Conservation (phyloP, 2,888 invertebrate genomes). For the Drosophila kanekoi region DNA sequence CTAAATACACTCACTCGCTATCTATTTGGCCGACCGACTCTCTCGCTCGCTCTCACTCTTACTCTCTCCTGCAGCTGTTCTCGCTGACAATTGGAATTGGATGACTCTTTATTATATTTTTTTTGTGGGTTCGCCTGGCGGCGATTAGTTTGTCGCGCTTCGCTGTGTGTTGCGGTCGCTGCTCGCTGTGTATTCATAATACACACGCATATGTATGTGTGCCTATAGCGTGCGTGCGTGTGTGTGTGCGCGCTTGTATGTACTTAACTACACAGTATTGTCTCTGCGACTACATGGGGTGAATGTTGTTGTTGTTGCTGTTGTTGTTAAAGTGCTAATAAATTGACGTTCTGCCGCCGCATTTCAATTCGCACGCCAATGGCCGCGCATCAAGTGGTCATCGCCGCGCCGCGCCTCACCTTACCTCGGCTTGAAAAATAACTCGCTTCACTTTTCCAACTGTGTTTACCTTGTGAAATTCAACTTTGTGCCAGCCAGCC, state of each 20-base stretch:
- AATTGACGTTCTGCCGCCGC: slow-evolving; percentile 68
- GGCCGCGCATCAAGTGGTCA: slow-evolving; percentile 49
- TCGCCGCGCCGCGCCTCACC: slow-evolving; percentile 3
- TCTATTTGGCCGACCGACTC: slow-evolving; percentile 1
- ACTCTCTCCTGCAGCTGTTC: slow-evolving; percentile 11
- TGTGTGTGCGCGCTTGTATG: slow-evolving; percentile 18
- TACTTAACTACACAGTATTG: slow-evolving; percentile 33
- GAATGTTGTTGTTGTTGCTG: slow-evolving; percentile 60
- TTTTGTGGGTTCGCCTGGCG: slow-evolving; percentile 29
- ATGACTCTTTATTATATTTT: slow-evolving; percentile 37
- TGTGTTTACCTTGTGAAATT: slow-evolving; percentile 60
- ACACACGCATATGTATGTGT: slow-evolving; percentile 17
- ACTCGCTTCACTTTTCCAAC: not conserved
- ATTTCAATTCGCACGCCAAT: slow-evolving; percentile 65
- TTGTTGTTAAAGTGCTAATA: slow-evolving; percentile 75
- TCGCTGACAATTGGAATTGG: slow-evolving; percentile 43
- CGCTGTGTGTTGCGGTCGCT: slow-evolving; percentile 55
- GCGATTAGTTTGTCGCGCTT: slow-evolving; percentile 66
- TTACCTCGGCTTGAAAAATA: slow-evolving; percentile 16
- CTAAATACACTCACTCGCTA: slow-evolving; percentile 19
- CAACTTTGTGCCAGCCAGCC: slow-evolving; percentile 7
- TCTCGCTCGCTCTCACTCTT: slow-evolving; percentile 9
- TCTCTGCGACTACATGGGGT: slow-evolving; percentile 66
- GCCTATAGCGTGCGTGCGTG: slow-evolving; percentile 9
- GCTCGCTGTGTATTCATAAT: slow-evolving; percentile 29